Percentiles rank a stretch among this genome's conserved stretches.
These are phyloP conservation scores for Thaumatotibia leucotreta DNA, from an alignment of 1,140 invertebrate genomes.

Conservation along the genomic window DNA sequence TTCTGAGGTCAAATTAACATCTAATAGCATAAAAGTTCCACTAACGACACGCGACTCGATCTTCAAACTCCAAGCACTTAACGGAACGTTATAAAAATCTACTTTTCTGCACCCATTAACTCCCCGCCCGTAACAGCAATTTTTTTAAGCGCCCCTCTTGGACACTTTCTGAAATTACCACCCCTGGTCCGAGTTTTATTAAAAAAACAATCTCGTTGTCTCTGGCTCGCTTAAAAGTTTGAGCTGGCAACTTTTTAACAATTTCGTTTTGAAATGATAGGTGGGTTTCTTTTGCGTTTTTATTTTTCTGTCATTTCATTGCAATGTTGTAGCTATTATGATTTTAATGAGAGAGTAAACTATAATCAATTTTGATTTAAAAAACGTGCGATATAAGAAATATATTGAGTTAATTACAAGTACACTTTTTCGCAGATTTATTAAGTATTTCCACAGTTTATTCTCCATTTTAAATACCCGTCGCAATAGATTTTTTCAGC, in stretches of 20 bases:
- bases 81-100: background rate
- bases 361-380: too few relatives aligned
- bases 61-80: background rate
- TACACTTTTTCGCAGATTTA: too few relatives aligned
- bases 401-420: too few relatives aligned
- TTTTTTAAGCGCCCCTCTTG: slow-evolving; percentile 56
- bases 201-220: slow-evolving; percentile 26
- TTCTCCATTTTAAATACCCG: too few relatives aligned
- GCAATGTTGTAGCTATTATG: too few relatives aligned
- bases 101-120: slow-evolving; percentile 58
- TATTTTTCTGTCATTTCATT: background rate
- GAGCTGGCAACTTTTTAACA: background rate
- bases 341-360: too few relatives aligned
- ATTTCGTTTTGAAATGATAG: slow-evolving; percentile 3
- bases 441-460: too few relatives aligned
- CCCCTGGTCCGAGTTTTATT: slow-evolving; percentile 23
- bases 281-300: background rate
- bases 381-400: too few relatives aligned
- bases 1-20: too few relatives aligned
- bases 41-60: background rate
- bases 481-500: too few relatives aligned
- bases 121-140: slow-evolving; percentile 54
- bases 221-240: slow-evolving; percentile 17
- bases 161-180: slow-evolving; percentile 68
- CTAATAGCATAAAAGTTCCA: background rate